Evolutionary conservation across 2,888 invertebrate species (phyloP), one percentile per base, ranked within the genome.

Genomic region (Epirrita christyi): DNA sequence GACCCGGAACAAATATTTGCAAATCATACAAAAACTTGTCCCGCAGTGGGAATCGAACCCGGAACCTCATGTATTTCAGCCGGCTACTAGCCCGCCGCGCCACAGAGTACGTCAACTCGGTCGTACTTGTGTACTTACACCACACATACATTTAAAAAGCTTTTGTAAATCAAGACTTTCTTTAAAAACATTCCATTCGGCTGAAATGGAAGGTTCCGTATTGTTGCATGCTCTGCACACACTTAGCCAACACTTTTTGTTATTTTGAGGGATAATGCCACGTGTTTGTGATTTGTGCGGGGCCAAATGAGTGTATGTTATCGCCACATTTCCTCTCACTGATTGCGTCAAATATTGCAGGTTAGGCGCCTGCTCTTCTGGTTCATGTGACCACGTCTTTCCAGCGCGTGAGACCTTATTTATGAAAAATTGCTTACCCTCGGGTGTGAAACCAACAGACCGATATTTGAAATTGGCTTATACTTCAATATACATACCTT

Each of bases 211-310:
- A 29, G 21, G 49, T 46, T 56, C 48, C 48, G 36, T 41, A 49
- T 6, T 9, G 37, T n/a, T n/a, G n/a, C n/a, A n/a, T 36, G 6
- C 0, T n/a, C 9, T 36, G 29, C 48, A 40, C 58, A 8, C 45
- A 4, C 53, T 53, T 67, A 53, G 45, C 14, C 21, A 61, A 61
- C 66, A 66, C 69, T 72, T 64, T 68, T 58, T 21, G 4, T 21
- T 21, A 21, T 21, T 21, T 21, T 55, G 14, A 14, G 43, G 27
- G 32, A 37, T 50, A 29, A 53, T 73, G 80, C 80, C 88, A 90
- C 83, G 84, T 88, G 88, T 84, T 86, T 72, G 64, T 88, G 88
- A 89, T 90, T 89, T 89, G 89, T 78, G 79, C 66, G 57, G 61
- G 68, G 72, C 76, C 80, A 86, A 89, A 88, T 87, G 86, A 82